phyloP scores from a whole-genome alignment of 1,140 invertebrate species.

The Zophobas morio region DNA sequence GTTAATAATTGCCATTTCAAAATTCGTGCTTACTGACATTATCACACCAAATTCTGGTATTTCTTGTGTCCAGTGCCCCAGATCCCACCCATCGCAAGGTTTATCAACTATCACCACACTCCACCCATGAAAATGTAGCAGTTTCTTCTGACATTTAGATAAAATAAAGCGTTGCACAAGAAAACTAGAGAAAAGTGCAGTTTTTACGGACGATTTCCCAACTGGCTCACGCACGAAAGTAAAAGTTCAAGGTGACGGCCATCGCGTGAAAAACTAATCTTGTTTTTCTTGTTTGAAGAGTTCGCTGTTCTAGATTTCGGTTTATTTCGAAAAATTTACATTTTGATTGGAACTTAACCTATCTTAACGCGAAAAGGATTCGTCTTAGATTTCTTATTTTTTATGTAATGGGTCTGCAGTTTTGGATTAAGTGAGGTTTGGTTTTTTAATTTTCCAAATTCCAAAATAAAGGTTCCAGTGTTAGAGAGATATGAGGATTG shows the following conservation, averaged over 20 bases:
- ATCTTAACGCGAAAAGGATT: neutral
- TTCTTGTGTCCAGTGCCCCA: neutral
- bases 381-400: too few relatives aligned
- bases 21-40: neutral
- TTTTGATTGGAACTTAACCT: neutral
- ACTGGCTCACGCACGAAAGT: conserved; percentile 6
- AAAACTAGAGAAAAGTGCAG: neutral
- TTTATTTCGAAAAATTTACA: neutral
- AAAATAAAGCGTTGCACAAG: neutral
- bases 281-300: neutral
- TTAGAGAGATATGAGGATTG: too few relatives aligned
- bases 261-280: conserved; percentile 6
- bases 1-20: neutral
- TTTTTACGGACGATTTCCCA: neutral
- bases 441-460: too few relatives aligned
- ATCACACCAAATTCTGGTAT: neutral
- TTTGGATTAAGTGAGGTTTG: too few relatives aligned
- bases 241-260: conserved; percentile 29
- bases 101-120: neutral
- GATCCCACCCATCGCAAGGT: neutral
- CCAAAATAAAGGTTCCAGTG: too few relatives aligned
- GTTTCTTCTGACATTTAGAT: conserved; percentile 3
- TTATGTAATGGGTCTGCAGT: too few relatives aligned
- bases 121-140: neutral
- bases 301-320: neutral